These are phyloP conservation scores for Chaetogeoica ovagalla DNA, from an alignment of 2,888 invertebrate genomes.

Conservation along the genomic window DNA sequence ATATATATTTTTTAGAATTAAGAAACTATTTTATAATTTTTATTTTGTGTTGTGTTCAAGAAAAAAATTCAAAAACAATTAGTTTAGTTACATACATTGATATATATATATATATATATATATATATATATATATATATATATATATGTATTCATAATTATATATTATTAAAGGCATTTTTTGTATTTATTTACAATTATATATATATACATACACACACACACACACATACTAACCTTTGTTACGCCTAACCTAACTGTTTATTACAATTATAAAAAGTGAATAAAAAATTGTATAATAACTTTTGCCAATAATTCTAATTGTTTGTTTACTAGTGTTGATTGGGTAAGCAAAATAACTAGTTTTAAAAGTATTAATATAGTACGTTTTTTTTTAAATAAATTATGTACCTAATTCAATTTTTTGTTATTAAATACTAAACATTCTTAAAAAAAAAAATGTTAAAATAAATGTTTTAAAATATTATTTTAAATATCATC, in stretches of 20 bases:
- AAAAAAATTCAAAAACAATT: not conserved
- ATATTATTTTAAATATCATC: not conserved
- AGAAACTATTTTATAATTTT: not conserved
- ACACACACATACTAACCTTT: not conserved
- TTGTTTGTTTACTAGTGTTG: no score
- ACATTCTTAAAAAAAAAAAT: no score
- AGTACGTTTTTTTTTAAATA: no score
- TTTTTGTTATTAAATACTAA: no score
- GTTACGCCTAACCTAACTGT: no score
- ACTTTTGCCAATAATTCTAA: no score
- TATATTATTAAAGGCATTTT: not conserved
- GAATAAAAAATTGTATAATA: no score
- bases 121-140: not conserved
- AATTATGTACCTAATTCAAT: no score
- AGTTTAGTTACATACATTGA: not conserved
- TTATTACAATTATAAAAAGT: no score
- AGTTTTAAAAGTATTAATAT: no score
- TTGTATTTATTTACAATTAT: not conserved
- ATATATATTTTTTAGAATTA: not conserved
- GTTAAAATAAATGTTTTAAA: not conserved
- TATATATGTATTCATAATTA: not conserved
- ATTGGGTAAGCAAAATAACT: no score
- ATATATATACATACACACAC: no score
- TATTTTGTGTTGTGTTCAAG: constrained; percentile 24
- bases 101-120: not conserved